Evolutionary conservation across 2,797 vertebrate species (phyloP).

Genomic region (Novumbra hubbsi): DNA sequence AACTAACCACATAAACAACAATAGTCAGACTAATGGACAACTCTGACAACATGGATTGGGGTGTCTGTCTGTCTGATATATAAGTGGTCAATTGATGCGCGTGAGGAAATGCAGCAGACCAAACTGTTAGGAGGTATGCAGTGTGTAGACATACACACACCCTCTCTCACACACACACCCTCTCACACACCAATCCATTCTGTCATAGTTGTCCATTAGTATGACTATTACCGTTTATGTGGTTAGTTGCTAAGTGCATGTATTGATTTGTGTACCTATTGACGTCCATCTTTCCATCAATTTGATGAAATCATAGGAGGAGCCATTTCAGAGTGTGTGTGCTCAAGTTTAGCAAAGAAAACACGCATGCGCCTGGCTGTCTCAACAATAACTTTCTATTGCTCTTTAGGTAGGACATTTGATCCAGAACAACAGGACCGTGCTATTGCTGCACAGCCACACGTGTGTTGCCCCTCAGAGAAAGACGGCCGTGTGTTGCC

Average conservation of each 20-base stretch:
- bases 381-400: constrained; percentile 18
- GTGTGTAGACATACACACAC: neutral
- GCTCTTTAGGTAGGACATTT: neutral
- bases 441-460: neutral
- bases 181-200: constrained; percentile 21
- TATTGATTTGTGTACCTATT: constrained; percentile 64
- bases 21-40: constrained; percentile 67
- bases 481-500: neutral
- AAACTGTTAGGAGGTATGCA: neutral
- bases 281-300: constrained; percentile 48
- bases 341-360: neutral
- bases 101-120: neutral
- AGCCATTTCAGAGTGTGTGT: neutral
- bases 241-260: constrained; percentile 63
- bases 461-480: neutral
- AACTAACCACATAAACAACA: constrained; percentile 55
- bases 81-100: neutral
- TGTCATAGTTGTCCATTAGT: constrained; percentile 65
- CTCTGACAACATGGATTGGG: constrained; percentile 32
- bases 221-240: constrained; percentile 51
- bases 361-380: neutral
- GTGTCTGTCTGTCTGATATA: neutral
- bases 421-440: neutral
- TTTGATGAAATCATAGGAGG: constrained; percentile 31
- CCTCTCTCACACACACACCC: constrained; percentile 3